A percentile compares a stretch with the other conserved stretches of the same genome.
These are phyloP conservation scores for Lepus americanus DNA, from an alignment of 2,113 vertebrate species.

Conservation along the genomic window DNA sequence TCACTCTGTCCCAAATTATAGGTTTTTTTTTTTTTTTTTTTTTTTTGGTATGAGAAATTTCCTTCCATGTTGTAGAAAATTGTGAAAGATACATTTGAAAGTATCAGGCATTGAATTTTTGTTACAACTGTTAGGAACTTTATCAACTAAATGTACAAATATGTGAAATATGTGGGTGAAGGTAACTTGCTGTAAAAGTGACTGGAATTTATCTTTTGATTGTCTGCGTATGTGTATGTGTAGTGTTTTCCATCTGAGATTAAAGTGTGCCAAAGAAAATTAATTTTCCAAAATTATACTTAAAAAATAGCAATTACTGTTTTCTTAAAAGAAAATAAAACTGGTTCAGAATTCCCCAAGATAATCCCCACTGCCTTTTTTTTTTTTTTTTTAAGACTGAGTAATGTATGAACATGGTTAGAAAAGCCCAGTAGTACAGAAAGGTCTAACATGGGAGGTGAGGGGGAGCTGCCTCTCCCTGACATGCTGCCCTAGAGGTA, in stretches of 20 bases:
- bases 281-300: constrained; percentile 53
- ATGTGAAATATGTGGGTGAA: not conserved
- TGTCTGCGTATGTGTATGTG: not conserved
- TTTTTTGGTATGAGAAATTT: not conserved
- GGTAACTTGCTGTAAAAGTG: constrained; percentile 25
- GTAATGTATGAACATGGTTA: not conserved
- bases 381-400: not conserved
- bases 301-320: not conserved
- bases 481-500: not conserved
- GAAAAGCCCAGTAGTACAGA: constrained; percentile 43
- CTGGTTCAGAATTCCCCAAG: not conserved
- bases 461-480: not conserved
- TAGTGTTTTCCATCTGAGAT: constrained; percentile 24
- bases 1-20: not conserved
- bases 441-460: not conserved
- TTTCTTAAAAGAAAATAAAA: constrained; percentile 64
- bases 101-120: constrained; percentile 53
- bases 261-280: constrained; percentile 16
- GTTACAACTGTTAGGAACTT: not conserved
- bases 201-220: not conserved
- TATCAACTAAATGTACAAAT: constrained; percentile 5
- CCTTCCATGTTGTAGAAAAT: constrained; percentile 38
- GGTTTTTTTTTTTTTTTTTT: constrained; percentile 39
- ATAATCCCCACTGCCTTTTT: not conserved
- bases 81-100: constrained; percentile 12